phyloP scores from a whole-genome alignment of 2,888 invertebrate genomes.

The Apamea sordens region DNA sequence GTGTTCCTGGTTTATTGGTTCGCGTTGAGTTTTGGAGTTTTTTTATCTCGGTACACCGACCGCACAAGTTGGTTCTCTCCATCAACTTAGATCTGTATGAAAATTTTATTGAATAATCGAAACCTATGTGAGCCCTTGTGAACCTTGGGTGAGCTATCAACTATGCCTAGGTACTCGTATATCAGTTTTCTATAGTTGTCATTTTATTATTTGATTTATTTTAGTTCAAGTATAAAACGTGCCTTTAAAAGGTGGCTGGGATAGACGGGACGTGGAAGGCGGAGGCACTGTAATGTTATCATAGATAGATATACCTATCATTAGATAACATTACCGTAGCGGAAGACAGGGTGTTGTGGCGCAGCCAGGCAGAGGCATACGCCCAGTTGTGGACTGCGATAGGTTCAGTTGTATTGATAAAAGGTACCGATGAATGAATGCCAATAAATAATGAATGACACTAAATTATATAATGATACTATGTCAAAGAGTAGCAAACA shows the following conservation, averaged over 20 bases:
- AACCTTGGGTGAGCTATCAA: not conserved
- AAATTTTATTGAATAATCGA: not conserved
- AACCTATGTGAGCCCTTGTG: too few relatives aligned
- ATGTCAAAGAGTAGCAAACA: not conserved
- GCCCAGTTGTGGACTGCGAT: not conserved
- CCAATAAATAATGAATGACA: not conserved
- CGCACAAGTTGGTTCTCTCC: not conserved
- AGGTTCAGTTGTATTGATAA: not conserved
- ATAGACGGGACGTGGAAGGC: not conserved
- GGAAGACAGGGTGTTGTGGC: too few relatives aligned
- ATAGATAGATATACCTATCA: too few relatives aligned
- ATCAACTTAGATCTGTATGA: not conserved
- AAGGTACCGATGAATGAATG: not conserved
- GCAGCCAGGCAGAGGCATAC: not conserved
- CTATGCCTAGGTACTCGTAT: not conserved
- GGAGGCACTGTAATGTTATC: too few relatives aligned
- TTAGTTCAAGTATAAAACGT: not conserved
- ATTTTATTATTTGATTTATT: not conserved
- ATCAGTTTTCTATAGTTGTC: not conserved
- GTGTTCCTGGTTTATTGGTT: too few relatives aligned
- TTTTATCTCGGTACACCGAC: not conserved
- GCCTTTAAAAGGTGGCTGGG: not conserved
- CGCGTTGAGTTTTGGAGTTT: too few relatives aligned
- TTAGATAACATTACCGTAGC: too few relatives aligned
- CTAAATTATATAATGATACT: not conserved